A percentile compares a stretch with the other conserved stretches of the same genome.
phyloP scores from a whole-genome alignment of 2,113 vertebrate genomes.

The Ophiodon elongatus region DNA sequence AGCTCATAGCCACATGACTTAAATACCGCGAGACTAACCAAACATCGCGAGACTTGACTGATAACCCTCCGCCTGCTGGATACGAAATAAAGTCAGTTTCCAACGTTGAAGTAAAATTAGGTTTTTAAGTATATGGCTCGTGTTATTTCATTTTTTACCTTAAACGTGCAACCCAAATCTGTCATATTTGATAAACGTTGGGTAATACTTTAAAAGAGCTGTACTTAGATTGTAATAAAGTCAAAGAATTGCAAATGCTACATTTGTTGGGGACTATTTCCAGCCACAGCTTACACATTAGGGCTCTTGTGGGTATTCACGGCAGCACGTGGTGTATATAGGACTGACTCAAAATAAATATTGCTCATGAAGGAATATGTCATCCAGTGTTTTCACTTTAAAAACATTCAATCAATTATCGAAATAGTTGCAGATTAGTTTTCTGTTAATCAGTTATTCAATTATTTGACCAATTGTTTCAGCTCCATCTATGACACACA shows the following conservation, averaged over 20 bases:
- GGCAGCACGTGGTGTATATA: background rate
- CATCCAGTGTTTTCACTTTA: background rate
- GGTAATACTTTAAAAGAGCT: background rate
- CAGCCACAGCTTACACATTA: background rate
- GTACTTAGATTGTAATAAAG: background rate
- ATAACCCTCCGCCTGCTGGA: background rate
- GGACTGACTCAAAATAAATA: background rate
- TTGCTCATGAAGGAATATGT: background rate
- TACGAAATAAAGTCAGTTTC: background rate
- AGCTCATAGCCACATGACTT: background rate
- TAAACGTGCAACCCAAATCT: too few species aligned
- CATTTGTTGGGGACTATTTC: background rate
- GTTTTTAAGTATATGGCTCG: too few species aligned
- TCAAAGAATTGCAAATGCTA: background rate
- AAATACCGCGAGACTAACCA: constrained; percentile 2
- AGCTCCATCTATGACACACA: background rate
- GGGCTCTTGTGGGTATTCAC: background rate
- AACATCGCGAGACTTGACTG: constrained; percentile 24
- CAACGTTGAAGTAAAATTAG: too few species aligned
- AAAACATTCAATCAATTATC: background rate
- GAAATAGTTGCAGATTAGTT: background rate
- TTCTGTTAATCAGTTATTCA: background rate
- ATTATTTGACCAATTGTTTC: background rate
- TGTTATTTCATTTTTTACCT: too few species aligned
- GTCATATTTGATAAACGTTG: background rate